Evolutionary conservation across 2,113 vertebrate species (phyloP), one percentile per base, ranked within the genome.

Genomic region (Osmerus eperlanus): DNA sequence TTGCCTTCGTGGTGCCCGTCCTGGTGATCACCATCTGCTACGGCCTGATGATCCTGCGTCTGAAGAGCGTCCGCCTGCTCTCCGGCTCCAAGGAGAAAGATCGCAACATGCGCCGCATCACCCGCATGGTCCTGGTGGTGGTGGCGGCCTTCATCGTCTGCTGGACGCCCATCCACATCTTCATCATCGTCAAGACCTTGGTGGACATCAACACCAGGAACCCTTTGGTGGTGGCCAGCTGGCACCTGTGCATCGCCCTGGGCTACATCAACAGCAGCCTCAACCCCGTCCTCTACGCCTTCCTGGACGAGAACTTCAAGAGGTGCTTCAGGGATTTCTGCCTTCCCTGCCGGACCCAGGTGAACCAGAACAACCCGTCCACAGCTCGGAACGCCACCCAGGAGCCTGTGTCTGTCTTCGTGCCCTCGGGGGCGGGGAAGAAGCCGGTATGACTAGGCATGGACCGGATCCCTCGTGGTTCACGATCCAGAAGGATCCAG

Each of bases 201-300:
- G 95, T 96, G 81, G 93, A 94, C 83, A 95, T 98, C 16, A 87
- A 97, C 79, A 94, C 86, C 83, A 92, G 90, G 83, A 96, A 95
- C 82, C 95, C 96, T 16, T 91, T 95, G 0, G 95, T 97, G 75
- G 91, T 96, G 71, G 95, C 95, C 32, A 94, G 94, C 84, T 94
- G 96, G 93, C 97, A 98, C 75, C 91, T 98, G 86, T 98, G 96
- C 92, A 97, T 98, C 0, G 96, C 96, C 18, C 86, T 98, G 73
- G 96, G 96, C 71, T 98, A 98, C 69, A 96, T 94, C 91, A 98
- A 98, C 92, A 98, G 96, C 91, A 97, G 96, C 89, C 95, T 98
- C 84, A 98, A 98, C 84, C 96, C 96, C 0, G 90, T 98, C 62
- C 96, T 98, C 14, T 98, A 98, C 0, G 96, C 97, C 32, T 97